Evolutionary conservation across 2,888 invertebrate species (phyloP).

Genomic region (Pegoplata infirma): DNA sequence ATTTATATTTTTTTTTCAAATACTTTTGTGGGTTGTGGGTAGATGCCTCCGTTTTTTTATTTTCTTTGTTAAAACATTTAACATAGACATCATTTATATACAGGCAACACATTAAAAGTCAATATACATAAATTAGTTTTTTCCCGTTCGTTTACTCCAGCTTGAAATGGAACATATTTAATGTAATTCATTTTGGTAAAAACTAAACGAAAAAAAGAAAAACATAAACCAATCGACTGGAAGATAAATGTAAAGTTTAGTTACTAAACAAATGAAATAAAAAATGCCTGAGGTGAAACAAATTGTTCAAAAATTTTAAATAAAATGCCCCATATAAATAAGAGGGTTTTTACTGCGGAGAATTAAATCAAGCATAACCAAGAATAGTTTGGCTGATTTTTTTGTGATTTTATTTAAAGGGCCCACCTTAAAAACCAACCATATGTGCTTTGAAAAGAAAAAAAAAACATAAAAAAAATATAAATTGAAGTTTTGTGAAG

Average conservation of each 20-base stretch:
- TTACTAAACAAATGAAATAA: conserved; percentile 8
- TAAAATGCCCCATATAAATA: background rate
- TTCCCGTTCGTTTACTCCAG: background rate
- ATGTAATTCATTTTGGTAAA: background rate
- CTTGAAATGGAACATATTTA: background rate
- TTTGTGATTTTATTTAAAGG: background rate
- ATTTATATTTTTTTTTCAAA: background rate
- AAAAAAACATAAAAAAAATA: conserved; percentile 11
- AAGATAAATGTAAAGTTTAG: conserved; percentile 30
- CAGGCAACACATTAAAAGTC: conserved; percentile 40
- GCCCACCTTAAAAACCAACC: background rate
- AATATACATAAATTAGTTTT: conserved; percentile 44
- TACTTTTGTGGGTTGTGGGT: background rate
- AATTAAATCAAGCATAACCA: conserved; percentile 49
- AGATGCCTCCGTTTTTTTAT: background rate
- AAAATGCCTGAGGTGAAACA: no score
- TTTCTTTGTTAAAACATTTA: background rate
- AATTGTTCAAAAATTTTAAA: no score
- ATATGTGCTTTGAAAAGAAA: conserved; percentile 22
- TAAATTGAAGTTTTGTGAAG: conserved; percentile 3
- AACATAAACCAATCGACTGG: conserved; percentile 31
- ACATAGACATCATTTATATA: conserved; percentile 15
- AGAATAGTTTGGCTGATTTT: conserved; percentile 15
- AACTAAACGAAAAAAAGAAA: background rate
- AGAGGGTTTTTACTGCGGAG: conserved; percentile 1